phyloP scores from a whole-genome alignment of 1,140 invertebrate genomes.

The Achatina immaculata region DNA sequence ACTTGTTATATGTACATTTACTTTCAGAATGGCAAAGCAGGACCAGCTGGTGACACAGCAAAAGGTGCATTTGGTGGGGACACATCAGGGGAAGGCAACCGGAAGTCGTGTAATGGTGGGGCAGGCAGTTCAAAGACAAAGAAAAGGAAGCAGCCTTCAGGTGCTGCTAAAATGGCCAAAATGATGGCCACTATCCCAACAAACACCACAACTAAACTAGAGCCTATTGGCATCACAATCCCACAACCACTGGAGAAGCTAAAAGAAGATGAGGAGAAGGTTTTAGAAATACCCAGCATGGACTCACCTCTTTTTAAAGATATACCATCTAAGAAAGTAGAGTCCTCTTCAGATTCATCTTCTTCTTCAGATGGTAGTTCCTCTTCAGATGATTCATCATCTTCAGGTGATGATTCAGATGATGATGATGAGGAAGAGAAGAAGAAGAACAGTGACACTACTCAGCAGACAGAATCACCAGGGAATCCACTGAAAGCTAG shows the following conservation, averaged over 20 bases:
- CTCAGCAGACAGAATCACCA: background rate
- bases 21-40: slow-evolving; percentile 29
- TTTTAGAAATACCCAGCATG: slow-evolving; percentile 1
- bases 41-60: background rate
- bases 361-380: background rate
- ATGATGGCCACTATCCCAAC: background rate
- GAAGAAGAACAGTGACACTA: background rate
- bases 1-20: slow-evolving; percentile 18
- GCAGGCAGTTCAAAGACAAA: background rate
- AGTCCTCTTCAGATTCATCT: slow-evolving; percentile 14
- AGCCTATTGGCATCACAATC: slow-evolving; percentile 29
- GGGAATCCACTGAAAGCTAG: background rate
- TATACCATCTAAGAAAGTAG: slow-evolving; percentile 26
- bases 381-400: slow-evolving; percentile 3
- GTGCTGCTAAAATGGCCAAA: slow-evolving; percentile 16
- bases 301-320: slow-evolving; percentile 32
- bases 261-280: slow-evolving; percentile 1
- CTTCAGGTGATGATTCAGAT: background rate
- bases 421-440: slow-evolving; percentile 23
- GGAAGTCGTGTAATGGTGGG: background rate
- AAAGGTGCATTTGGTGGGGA: background rate
- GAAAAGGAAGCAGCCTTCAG: background rate
- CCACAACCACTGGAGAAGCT: background rate
- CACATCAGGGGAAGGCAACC: slow-evolving; percentile 30
- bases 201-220: background rate